These are phyloP conservation scores for Eospalax fontanierii DNA, from an alignment of 2,797 vertebrate genomes.

Conservation along the genomic window DNA sequence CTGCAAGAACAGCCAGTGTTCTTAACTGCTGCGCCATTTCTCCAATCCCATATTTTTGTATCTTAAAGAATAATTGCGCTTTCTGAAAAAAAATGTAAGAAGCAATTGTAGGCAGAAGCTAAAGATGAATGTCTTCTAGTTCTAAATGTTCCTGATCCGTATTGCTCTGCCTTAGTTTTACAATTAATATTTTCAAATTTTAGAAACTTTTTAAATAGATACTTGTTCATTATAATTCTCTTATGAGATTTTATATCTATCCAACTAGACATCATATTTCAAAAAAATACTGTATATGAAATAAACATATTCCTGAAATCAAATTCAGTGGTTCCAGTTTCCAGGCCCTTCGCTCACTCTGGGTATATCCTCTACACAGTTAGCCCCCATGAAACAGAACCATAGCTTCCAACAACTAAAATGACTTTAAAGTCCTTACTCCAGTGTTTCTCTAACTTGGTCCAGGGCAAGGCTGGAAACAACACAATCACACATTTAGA, in stretches of 20 bases:
- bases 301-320: background rate
- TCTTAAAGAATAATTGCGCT: constrained; percentile 30
- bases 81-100: background rate
- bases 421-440: constrained; percentile 9
- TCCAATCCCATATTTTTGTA: background rate
- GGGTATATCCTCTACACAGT: background rate
- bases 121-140: constrained; percentile 38
- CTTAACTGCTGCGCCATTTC: no score
- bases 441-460: background rate
- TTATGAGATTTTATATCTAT: background rate
- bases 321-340: background rate
- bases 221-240: background rate
- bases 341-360: background rate
- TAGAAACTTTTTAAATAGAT: background rate
- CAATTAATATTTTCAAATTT: constrained; percentile 21
- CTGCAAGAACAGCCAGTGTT: no score
- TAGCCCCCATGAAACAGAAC: background rate
- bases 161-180: constrained; percentile 1
- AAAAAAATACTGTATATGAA: background rate
- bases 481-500: background rate
- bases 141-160: background rate
- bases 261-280: background rate
- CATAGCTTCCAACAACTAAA: background rate
- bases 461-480: background rate
- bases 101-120: background rate